A percentile compares a stretch with the other conserved stretches of the same genome.
Conservation (phyloP, 2,888 invertebrate genomes). For the Sipha maydis region DNA sequence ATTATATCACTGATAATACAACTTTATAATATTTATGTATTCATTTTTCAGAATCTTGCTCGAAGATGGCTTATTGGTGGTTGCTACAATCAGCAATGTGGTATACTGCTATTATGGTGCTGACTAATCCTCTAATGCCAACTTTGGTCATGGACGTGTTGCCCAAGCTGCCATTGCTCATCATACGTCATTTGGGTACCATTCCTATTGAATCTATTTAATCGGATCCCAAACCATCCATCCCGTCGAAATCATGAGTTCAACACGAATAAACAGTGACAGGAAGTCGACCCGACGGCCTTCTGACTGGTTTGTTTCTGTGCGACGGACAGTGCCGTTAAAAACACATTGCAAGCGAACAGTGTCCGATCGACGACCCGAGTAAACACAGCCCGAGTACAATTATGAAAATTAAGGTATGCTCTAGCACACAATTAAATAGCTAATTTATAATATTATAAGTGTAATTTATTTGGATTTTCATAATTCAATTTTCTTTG, state of each 20-base stretch:
- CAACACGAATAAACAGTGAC: not conserved
- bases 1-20: too few relatives aligned
- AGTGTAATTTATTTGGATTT: not conserved
- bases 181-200: constrained; percentile 75
- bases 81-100: constrained; percentile 47
- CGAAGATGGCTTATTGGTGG: constrained; percentile 53
- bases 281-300: constrained; percentile 48
- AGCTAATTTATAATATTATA: not conserved
- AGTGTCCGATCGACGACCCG: constrained; percentile 42
- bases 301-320: constrained; percentile 38
- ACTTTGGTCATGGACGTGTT: constrained; percentile 42
- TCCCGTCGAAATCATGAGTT: not conserved
- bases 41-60: not conserved
- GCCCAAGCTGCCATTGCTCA: constrained; percentile 77
- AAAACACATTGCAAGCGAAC: constrained; percentile 21
- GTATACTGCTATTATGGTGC: constrained; percentile 41
- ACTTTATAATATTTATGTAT: too few relatives aligned
- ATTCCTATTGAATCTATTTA: constrained; percentile 76
- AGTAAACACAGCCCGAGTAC: constrained; percentile 12
- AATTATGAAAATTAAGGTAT: constrained; percentile 46
- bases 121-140: constrained; percentile 52
- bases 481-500: not conserved
- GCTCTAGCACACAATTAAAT: not conserved
- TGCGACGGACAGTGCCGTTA: not conserved
- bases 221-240: not conserved